These are phyloP conservation scores for Macrobrachium rosenbergii DNA, from an alignment of 1,140 invertebrate species.

Conservation along the genomic window DNA sequence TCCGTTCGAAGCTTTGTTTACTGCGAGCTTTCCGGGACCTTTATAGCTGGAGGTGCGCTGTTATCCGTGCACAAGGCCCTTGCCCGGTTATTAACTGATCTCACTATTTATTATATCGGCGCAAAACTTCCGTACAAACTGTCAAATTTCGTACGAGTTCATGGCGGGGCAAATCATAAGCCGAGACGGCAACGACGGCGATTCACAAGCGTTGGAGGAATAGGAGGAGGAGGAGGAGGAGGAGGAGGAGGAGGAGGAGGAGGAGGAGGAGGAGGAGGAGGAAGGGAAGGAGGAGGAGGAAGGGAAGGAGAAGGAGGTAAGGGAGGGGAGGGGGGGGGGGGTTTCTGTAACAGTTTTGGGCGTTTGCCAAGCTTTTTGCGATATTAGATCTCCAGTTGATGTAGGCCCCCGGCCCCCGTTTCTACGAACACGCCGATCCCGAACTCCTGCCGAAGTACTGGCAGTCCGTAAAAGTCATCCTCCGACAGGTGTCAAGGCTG, in stretches of 20 bases:
- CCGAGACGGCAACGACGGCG: background rate
- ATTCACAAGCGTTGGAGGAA: background rate
- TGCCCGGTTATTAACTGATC: no score
- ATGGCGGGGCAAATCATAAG: no score
- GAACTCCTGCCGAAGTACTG: no score
- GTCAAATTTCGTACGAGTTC: no score
- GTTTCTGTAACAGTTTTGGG: conserved; percentile 39
- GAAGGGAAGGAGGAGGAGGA: background rate
- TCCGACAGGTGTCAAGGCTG: no score
- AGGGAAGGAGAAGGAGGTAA: no score
- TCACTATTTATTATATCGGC: no score
- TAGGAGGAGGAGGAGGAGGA: background rate
- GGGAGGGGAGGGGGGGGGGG: no score
- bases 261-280: background rate
- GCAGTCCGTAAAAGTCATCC: no score
- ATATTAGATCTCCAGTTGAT: conserved; percentile 60
- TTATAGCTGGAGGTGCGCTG: no score
- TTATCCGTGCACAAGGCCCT: no score
- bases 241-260: background rate
- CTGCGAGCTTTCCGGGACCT: background rate
- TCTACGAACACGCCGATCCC: conserved; percentile 19
- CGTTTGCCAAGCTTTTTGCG: conserved; percentile 63
- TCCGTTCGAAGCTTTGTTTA: conserved; percentile 46
- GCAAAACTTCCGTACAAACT: no score
- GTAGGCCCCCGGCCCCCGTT: conserved; percentile 30